Evolutionary conservation across 1,140 invertebrate genomes (phyloP), one percentile per base, ranked within the genome.

Genomic region (Pachypsylla venusta): DNA sequence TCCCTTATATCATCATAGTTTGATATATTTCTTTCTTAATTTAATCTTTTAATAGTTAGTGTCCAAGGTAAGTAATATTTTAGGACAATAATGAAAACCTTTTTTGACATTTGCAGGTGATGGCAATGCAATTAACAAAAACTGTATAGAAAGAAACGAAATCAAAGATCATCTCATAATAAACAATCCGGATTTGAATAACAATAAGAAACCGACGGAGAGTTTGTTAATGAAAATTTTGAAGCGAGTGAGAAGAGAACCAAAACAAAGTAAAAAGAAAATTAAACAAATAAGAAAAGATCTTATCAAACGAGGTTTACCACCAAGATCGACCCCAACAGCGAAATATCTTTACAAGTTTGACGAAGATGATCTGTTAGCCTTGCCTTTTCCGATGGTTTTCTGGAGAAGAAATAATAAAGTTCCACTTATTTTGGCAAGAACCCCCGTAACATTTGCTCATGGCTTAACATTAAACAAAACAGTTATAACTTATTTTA

Each of bases 251-350:
- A 48, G 22, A 19, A n/a, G 42, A 19, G 42, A 48, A 22, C 42
- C 42, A 22, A 48, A 48, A 48, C 42, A 48, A 22, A 48, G 42
- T 19, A 48, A 48, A 19, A 48, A 48, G 42, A 48, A 48, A 22
- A 4, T 5, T n/a, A 48, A 48, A 19, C 42, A 48, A 19, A 48
- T 48, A 7, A n/a, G 42, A 3, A 48, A 48, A 48, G 42, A 48
- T 48, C n/a, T 48, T 3, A n/a, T 48, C 42, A 48, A 48, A 22
- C 16, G 42, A 19, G 42, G 42, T 5, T 19, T 48, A 19, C 42
- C 42, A 5, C 42, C 42, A 4, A n/a, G 42, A 4, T 48, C 42
- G n/a, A 48, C 42, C 5, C 42, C 42, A 7, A 48, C 42, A 3
- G 5, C 7, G n/a, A 48, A 19, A 5, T 48, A 48, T 19, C n/a